Evolutionary conservation across 2,113 vertebrate genomes (phyloP).

Genomic region (Ahaetulla prasina): DNA sequence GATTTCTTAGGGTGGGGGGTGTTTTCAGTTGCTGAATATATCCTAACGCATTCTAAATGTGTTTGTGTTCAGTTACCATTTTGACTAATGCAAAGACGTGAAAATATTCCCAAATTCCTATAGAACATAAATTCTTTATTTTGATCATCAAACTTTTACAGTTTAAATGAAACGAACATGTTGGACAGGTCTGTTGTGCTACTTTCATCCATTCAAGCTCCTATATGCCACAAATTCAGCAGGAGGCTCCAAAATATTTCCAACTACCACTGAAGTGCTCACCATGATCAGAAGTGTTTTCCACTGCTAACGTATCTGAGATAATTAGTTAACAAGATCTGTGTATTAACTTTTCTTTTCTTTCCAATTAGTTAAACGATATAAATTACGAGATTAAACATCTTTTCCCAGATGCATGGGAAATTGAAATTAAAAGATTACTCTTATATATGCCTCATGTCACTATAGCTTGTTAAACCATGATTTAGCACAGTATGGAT

Average conservation of each 20-base stretch:
- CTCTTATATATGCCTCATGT: background rate
- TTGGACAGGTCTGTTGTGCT: background rate
- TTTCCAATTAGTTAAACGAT: background rate
- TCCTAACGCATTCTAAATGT: background rate
- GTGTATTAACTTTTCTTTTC: background rate
- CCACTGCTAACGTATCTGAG: background rate
- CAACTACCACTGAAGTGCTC: background rate
- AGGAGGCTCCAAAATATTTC: constrained; percentile 1
- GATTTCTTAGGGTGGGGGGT: background rate
- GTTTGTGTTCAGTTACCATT: background rate
- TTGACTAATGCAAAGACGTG: background rate
- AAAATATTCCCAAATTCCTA: background rate
- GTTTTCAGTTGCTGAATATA: background rate
- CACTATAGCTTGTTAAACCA: background rate
- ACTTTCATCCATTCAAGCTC: background rate
- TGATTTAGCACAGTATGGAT: background rate
- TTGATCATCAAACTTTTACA: background rate
- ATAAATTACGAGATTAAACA: background rate
- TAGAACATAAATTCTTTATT: background rate
- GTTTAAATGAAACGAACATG: background rate
- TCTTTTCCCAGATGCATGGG: background rate
- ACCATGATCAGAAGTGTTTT: background rate
- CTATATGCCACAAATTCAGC: background rate
- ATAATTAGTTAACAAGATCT: background rate
- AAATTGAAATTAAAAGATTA: background rate